A percentile compares a stretch with the other conserved stretches of the same genome.
Evolutionary conservation across 2,113 vertebrate genomes (phyloP).

Genomic region (Pterocles gutturalis): DNA sequence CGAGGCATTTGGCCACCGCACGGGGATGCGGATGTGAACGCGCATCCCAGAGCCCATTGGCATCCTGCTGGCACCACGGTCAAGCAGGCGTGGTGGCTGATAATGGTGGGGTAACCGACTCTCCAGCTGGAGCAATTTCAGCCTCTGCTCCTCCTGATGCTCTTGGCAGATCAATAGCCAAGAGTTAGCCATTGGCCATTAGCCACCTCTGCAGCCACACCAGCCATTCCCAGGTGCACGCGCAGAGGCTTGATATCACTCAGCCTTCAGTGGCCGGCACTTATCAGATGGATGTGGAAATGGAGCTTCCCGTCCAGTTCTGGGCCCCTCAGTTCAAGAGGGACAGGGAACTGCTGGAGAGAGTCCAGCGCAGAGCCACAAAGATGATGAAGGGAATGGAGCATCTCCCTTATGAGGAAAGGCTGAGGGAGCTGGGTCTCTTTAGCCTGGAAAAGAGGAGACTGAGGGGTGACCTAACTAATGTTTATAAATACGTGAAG

Average conservation of each 20-base stretch:
- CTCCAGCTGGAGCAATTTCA: background rate
- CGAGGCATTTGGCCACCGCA: background rate
- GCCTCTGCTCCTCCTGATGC: background rate
- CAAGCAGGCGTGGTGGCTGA: accelerated
- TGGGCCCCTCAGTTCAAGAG: no score
- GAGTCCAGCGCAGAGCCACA: no score
- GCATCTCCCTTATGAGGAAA: no score
- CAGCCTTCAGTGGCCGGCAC: background rate
- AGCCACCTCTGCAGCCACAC: background rate
- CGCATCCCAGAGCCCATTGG: background rate
- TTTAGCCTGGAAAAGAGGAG: no score
- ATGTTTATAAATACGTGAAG: no score
- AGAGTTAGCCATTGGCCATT: no score
- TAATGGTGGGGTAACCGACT: background rate
- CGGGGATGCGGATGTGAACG: accelerated
- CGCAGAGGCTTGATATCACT: accelerated
- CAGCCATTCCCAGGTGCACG: no score
- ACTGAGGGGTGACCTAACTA: no score
- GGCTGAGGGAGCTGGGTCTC: no score
- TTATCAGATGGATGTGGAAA: background rate
- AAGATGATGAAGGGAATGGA: no score
- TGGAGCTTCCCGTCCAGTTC: accelerated
- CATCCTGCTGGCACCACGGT: background rate
- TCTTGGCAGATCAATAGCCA: background rate
- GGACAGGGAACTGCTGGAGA: no score